phyloP scores from a whole-genome alignment of 2,888 invertebrate genomes.

The Netelia virgata region DNA sequence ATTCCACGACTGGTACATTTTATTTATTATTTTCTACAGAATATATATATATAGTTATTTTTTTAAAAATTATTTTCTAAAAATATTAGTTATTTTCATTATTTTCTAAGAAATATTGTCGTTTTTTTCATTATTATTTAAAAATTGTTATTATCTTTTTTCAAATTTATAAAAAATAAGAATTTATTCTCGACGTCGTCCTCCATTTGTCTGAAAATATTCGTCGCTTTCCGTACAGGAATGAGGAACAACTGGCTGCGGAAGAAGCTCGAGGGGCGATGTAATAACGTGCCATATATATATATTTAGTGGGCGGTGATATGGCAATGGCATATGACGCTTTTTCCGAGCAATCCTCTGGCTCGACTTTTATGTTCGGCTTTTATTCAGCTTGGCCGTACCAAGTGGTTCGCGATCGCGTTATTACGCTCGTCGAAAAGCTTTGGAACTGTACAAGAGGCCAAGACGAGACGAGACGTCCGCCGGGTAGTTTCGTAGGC shows the following conservation, averaged over 20 bases:
- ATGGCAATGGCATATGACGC: constrained; percentile 50
- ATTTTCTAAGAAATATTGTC: no score
- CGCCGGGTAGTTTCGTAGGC: constrained; percentile 20
- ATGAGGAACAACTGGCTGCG: constrained; percentile 47
- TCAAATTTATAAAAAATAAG: no score
- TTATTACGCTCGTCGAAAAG: constrained; percentile 29
- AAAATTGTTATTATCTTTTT: no score
- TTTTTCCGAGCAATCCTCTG: constrained; percentile 31
- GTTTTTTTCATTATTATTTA: no score
- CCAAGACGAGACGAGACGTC: not conserved
- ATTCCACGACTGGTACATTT: no score
- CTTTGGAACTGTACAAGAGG: constrained; percentile 36
- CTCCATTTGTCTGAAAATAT: not conserved
- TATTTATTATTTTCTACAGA: no score
- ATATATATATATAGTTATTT: no score
- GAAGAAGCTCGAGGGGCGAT: constrained; percentile 27
- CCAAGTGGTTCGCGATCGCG: not conserved
- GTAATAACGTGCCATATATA: not conserved
- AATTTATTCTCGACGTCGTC: not conserved
- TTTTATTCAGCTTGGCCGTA: not conserved
- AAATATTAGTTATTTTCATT: no score
- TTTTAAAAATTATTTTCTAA: no score
- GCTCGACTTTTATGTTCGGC: constrained; percentile 15
- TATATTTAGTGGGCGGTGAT: constrained; percentile 51
- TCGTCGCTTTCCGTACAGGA: constrained; percentile 1